Evolutionary conservation across 2,797 vertebrate genomes (phyloP), one percentile per base, ranked within the genome.

Genomic region (Periparus ater): DNA sequence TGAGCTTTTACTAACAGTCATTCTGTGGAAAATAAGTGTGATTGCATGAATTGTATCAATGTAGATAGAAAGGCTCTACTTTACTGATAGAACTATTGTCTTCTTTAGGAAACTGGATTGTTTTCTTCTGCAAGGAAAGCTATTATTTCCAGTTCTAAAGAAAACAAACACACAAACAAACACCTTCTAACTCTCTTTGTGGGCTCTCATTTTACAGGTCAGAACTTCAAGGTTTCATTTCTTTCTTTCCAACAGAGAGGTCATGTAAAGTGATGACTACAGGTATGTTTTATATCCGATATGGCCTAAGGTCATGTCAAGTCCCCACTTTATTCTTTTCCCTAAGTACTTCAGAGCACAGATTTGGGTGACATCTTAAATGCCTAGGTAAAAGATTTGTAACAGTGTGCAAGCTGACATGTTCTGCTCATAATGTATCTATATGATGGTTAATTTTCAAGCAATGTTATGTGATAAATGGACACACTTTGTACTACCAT

Each of bases 371-470:
- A 68, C 53, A 67, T 45, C 20, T 85, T 40, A 82, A 57, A 86
- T 62, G 7, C n/a, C 20, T 45, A 51, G 67, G 13, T 23, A 67
- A 68, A 88, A 65, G 58, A 77, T 10, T 42, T 3, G 1, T n/a
- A 76, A 23, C 6, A 51, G 5, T 40, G 19, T 50, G 19, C 38
- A 74, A 79, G 17, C 18, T 70, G 51, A 67, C 6, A 51, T 78
- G 88, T 94, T 79, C 62, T 70, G 26, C 18, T 81, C 23, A 45
- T 84, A 85, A 65, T 54, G 2, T 83, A 78, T 53, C 45, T 32
- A 29, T 60, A 63, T 42, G 18, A n/a, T 20, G 63, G 58, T 25
- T 94, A 83, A 86, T 89, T 94, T 95, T 85, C 55, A 75, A 91
- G 13, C 6, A 76, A 45, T 40, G 3, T 40, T 63, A 32, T 23